These are phyloP conservation scores for Psettodes erumei DNA, from an alignment of 2,113 vertebrate species.

Conservation along the genomic window DNA sequence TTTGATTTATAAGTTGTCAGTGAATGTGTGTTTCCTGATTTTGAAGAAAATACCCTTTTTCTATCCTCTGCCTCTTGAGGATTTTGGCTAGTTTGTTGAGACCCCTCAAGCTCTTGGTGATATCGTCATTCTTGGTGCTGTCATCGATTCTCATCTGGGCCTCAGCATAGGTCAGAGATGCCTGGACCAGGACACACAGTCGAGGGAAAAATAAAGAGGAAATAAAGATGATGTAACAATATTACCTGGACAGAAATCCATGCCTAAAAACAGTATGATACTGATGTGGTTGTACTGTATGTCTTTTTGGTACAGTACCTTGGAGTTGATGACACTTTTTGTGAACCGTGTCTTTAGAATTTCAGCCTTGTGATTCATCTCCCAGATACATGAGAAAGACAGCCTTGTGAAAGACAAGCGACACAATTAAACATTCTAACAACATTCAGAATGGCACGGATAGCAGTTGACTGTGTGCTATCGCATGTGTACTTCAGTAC, in stretches of 20 bases:
- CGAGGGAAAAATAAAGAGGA: neutral
- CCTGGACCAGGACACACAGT: conserved; percentile 75
- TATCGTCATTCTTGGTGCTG: conserved; percentile 87
- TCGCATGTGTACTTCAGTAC: neutral
- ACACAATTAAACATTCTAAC: neutral
- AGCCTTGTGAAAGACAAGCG: conserved; percentile 78
- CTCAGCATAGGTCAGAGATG: conserved; percentile 96
- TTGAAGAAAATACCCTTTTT: conserved; percentile 92
- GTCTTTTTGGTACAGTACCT: conserved; percentile 85
- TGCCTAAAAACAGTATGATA: neutral
- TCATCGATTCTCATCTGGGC: conserved; percentile 98
- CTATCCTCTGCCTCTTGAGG: conserved; percentile 89
- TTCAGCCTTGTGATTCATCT: conserved; percentile 92
- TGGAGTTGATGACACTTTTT: conserved; percentile 97
- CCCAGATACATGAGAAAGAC: conserved; percentile 98
- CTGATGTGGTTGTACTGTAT: neutral
- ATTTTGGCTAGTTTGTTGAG: conserved; percentile 96
- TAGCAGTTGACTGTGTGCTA: neutral
- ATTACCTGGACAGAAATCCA: neutral
- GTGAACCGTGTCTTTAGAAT: conserved; percentile 92
- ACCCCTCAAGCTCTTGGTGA: conserved; percentile 89
- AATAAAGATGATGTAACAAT: neutral
- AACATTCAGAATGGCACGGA: neutral
- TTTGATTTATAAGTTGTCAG: neutral
- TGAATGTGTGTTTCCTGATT: neutral